phyloP scores from a whole-genome alignment of 2,797 vertebrate genomes.

The Myoxocephalus aenaeus region DNA sequence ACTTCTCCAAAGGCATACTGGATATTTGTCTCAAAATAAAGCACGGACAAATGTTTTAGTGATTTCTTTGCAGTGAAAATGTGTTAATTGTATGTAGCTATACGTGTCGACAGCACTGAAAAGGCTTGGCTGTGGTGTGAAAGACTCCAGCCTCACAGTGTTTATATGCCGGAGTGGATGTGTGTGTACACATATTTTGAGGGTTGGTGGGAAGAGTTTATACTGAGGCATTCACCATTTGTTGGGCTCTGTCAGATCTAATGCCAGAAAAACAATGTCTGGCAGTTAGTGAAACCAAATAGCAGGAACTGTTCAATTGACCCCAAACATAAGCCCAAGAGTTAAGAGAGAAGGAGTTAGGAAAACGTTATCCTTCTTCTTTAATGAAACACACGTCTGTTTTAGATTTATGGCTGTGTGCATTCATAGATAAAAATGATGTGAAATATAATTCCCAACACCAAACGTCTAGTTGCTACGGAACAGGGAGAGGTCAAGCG shows the following conservation, averaged over 20 bases:
- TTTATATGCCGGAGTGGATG: conserved; percentile 46
- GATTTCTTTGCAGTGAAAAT: conserved; percentile 54
- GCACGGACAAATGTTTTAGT: conserved; percentile 30
- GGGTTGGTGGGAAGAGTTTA: conserved; percentile 46
- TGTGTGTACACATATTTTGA: conserved; percentile 54
- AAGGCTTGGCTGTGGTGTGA: conserved; percentile 57
- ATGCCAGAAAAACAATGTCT: conserved; percentile 64
- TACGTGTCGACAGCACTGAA: conserved; percentile 52
- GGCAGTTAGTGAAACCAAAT: conserved; percentile 64
- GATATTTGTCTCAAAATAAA: conserved; percentile 31
- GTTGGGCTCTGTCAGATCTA: conserved; percentile 55
- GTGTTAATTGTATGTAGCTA: conserved; percentile 45
- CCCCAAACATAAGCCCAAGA: conserved; percentile 53
- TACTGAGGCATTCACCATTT: conserved; percentile 53
- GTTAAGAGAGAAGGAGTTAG: conserved; percentile 35
- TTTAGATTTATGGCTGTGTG: conserved; percentile 62
- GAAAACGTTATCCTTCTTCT: conserved; percentile 51
- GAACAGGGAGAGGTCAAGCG: conserved; percentile 80
- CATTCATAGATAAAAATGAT: conserved; percentile 71
- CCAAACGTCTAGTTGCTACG: conserved; percentile 78
- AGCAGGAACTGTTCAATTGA: conserved; percentile 73
- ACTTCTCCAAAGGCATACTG: conserved; percentile 5
- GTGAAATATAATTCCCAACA: conserved; percentile 77
- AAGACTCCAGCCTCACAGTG: conserved; percentile 41
- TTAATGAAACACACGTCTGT: conserved; percentile 52